These are phyloP conservation scores for Zaprionus nigranus DNA, from an alignment of 1,140 invertebrate species.

Conservation along the genomic window DNA sequence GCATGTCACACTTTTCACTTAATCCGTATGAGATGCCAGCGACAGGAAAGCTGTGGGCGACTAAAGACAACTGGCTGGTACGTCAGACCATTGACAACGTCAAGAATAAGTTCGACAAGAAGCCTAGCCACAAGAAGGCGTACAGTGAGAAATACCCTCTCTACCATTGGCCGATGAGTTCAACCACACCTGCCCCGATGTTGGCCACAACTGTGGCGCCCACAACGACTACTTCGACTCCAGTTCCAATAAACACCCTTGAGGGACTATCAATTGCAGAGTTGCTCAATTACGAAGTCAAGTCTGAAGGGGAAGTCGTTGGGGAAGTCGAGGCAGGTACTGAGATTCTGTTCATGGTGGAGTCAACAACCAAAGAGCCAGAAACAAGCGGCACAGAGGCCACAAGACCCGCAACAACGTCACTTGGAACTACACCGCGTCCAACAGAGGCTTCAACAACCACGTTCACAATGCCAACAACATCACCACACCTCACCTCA, in stretches of 20 bases:
- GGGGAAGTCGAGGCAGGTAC: slow-evolving; percentile 33
- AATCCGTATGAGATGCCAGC: slow-evolving; percentile 15
- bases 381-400: not conserved
- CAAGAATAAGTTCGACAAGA: slow-evolving; percentile 43
- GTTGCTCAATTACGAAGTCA: slow-evolving; percentile 23
- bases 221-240: slow-evolving; percentile 5
- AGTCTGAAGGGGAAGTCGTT: slow-evolving; percentile 8
- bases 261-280: slow-evolving; percentile 30
- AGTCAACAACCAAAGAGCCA: slow-evolving; percentile 1
- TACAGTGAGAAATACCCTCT: slow-evolving; percentile 24
- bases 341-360: slow-evolving; percentile 27
- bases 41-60: slow-evolving; percentile 26
- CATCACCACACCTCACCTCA: not conserved
- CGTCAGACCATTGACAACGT: slow-evolving; percentile 36
- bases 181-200: not conserved
- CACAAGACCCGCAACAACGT: not conserved
- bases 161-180: not conserved
- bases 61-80: slow-evolving; percentile 62
- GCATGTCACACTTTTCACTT: not conserved
- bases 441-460: not conserved
- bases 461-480: not conserved
- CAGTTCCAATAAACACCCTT: not conserved
- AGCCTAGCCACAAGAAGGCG: slow-evolving; percentile 37
- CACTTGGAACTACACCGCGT: not conserved
- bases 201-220: not conserved